Evolutionary conservation across 2,888 invertebrate genomes (phyloP).

Genomic region (Torymus texanus): DNA sequence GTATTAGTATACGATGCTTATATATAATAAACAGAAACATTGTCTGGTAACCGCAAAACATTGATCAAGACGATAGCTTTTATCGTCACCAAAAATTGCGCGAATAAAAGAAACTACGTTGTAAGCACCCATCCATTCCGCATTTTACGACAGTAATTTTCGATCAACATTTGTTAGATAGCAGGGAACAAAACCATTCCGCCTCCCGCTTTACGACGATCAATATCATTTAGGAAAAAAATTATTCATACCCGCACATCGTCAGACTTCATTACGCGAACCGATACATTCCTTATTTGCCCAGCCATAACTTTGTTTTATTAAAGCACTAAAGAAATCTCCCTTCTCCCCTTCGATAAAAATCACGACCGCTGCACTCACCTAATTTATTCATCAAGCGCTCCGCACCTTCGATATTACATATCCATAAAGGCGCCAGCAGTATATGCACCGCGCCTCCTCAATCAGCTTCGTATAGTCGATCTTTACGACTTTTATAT

Average conservation of each 20-base stretch:
- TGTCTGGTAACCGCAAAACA: too few relatives aligned
- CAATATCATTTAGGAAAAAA: neutral
- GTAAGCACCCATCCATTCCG: neutral
- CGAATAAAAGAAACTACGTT: too few relatives aligned
- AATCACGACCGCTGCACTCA: slow-evolving; percentile 18
- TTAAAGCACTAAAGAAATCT: neutral
- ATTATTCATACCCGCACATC: neutral
- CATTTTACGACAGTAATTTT: neutral
- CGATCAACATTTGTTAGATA: slow-evolving; percentile 1
- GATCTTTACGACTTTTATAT: slow-evolving; percentile 45
- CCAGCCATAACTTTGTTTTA: slow-evolving; percentile 26
- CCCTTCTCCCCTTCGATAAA: slow-evolving; percentile 26
- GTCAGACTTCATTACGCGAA: slow-evolving; percentile 17
- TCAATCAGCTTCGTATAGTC: slow-evolving; percentile 30
- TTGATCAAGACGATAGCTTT: too few relatives aligned
- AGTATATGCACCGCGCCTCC: slow-evolving; percentile 28
- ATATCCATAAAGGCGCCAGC: neutral
- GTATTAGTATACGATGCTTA: too few relatives aligned
- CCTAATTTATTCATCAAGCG: slow-evolving; percentile 22
- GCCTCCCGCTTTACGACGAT: slow-evolving; percentile 18
- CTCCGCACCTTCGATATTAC: neutral
- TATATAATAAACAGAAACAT: too few relatives aligned
- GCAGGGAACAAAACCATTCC: neutral
- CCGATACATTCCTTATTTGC: slow-evolving; percentile 25
- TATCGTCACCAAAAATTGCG: too few relatives aligned